Conservation (phyloP, 2,888 invertebrate species). For the Lycophotia porphyrea region DNA sequence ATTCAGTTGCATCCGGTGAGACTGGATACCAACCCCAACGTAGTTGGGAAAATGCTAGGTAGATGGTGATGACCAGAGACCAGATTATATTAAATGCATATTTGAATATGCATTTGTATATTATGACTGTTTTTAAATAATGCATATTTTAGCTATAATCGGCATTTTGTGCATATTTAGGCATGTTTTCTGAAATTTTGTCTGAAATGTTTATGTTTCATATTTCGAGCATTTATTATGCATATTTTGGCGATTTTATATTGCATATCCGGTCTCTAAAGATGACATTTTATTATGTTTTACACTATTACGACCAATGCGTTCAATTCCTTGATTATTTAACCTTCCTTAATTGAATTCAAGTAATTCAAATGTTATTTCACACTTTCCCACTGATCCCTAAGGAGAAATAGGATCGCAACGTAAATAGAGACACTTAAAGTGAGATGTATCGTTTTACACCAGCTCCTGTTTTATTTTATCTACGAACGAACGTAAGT, state of each 20-base stretch:
- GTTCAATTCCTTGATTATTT: background rate
- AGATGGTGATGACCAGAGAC: too few species aligned
- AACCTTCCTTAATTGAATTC: conserved; percentile 5
- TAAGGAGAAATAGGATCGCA: conserved; percentile 35
- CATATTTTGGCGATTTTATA: background rate
- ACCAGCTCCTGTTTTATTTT: conserved; percentile 50
- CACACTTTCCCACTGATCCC: conserved; percentile 23
- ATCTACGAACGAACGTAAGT: conserved; percentile 38
- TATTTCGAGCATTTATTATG: too few species aligned
- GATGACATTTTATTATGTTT: conserved; percentile 5
- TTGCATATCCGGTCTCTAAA: background rate
- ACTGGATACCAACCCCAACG: background rate
- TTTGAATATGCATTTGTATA: too few species aligned
- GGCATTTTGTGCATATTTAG: too few species aligned
- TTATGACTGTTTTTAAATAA: too few species aligned
- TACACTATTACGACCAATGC: background rate
- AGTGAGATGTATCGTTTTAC: conserved; percentile 57
- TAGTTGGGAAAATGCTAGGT: background rate
- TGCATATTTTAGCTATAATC: too few species aligned
- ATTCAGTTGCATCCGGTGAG: background rate
- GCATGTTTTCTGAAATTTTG: too few species aligned
- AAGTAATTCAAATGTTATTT: conserved; percentile 14
- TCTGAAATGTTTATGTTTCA: background rate
- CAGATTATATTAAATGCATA: too few species aligned
- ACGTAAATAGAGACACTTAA: conserved; percentile 57